Evolutionary conservation across 2,797 vertebrate genomes (phyloP).

Genomic region (Pseudochirops corinnae): DNA sequence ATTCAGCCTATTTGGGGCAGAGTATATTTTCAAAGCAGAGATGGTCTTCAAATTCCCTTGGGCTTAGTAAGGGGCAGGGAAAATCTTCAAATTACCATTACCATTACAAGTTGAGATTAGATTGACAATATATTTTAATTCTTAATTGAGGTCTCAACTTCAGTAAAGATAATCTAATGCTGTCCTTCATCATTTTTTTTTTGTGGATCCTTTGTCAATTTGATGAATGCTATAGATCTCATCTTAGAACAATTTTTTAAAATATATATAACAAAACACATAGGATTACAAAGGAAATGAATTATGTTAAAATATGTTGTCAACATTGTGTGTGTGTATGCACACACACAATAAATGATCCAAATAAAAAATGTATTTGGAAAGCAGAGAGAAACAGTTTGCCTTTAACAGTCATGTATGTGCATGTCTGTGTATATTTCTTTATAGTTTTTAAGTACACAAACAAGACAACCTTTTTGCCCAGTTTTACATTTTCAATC

Average conservation of each 20-base stretch:
- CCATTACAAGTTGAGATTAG: background rate
- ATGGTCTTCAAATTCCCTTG: no score
- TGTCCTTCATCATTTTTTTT: background rate
- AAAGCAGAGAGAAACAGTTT: conserved; percentile 1
- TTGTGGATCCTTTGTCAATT: background rate
- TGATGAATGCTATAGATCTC: background rate
- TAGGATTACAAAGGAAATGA: background rate
- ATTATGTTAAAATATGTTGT: conserved; percentile 21
- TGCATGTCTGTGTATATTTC: background rate
- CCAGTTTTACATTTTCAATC: conserved; percentile 57
- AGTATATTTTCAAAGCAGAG: no score
- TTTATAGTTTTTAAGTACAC: conserved; percentile 56
- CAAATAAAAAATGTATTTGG: conserved; percentile 66
- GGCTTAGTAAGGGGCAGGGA: no score
- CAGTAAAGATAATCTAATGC: background rate
- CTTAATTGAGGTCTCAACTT: background rate
- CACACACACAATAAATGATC: background rate
- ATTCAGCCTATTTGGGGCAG: no score
- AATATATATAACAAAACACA: background rate
- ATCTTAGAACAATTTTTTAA: background rate
- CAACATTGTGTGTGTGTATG: background rate
- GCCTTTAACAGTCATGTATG: conserved; percentile 53
- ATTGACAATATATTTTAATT: background rate
- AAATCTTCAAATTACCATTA: no score
- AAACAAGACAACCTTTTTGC: conserved; percentile 56